A percentile compares a stretch with the other conserved stretches of the same genome.
phyloP scores from a whole-genome alignment of 1,140 invertebrate species.

The Elymnias hypermnestra region DNA sequence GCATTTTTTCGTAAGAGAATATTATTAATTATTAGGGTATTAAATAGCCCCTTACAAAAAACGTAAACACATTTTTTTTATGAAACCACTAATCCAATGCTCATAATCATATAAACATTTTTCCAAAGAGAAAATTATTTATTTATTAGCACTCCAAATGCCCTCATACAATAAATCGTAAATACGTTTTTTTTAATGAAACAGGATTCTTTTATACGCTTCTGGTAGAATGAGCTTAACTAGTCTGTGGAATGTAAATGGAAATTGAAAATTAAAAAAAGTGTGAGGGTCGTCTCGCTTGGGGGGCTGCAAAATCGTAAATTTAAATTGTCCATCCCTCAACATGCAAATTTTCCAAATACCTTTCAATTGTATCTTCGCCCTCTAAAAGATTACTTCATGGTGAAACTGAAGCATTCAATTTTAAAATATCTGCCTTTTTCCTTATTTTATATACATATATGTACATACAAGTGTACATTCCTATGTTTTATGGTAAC shows the following conservation, averaged over 20 bases:
- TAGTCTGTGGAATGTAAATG: slow-evolving; percentile 69
- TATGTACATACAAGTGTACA: no score
- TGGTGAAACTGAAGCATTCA: not conserved
- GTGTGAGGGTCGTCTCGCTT: slow-evolving; percentile 57
- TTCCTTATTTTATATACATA: no score
- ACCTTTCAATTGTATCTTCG: slow-evolving; percentile 45
- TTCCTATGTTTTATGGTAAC: no score
- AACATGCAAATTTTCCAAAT: slow-evolving; percentile 66
- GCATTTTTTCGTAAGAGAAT: no score
- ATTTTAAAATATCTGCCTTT: not conserved
- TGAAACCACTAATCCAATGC: no score
- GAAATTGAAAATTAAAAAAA: slow-evolving; percentile 74
- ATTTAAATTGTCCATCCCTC: slow-evolving; percentile 71
- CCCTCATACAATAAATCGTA: slow-evolving; percentile 27
- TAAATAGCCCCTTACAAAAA: no score
- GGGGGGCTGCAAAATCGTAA: slow-evolving; percentile 62
- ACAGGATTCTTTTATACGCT: slow-evolving; percentile 23
- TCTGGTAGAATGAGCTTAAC: slow-evolving; percentile 30
- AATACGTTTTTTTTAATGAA: slow-evolving; percentile 33
- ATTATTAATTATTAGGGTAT: no score
- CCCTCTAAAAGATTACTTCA: slow-evolving; percentile 18
- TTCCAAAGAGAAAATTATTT: slow-evolving; percentile 12
- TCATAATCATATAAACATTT: no score
- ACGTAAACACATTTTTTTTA: no score
- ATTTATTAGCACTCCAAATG: slow-evolving; percentile 10